Evolutionary conservation across 2,888 invertebrate genomes (phyloP), one percentile per base, ranked within the genome.

Genomic region (Machimus rusticus): DNA sequence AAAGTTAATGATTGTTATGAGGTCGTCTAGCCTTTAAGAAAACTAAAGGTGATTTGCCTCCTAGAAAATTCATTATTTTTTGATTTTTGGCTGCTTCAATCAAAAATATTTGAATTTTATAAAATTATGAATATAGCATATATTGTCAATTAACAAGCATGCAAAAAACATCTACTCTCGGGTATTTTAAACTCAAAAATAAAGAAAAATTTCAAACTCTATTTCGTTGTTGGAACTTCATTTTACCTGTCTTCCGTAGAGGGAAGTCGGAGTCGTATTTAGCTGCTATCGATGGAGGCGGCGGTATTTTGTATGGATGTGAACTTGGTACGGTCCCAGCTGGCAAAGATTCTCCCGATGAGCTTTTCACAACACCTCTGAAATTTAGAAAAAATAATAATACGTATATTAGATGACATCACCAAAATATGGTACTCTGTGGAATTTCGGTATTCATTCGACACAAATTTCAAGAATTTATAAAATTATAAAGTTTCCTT

Each of bases 221-320:
- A 51, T 82, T 55, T 57, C 31, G 19, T 5, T 14, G 34, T 37
- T 84, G 14, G 23, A 84, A 84, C 34, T 66, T 84, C 34, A 57
- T 66, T 94, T 93, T 93, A 99, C 98, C 98, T 94, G 98, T 98
- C 95, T 99, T 99, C 90, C 98, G 93, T 76, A 99, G 95, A 84
- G 98, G 98, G 93, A 98, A 98, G 94, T 98, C 98, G 88, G 93
- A 92, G 90, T 93, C 93, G 90, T 93, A 93, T 91, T 93, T 93
- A 34, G 89, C 93, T 89, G 93, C 90, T 74, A 92, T 90, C 91
- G 89, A 92, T 90, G 94, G 94, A 89, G 95, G 93, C 90, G 95
- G 95, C 74, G 95, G 95, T 92, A 95, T 94, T 91, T 95, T 94
- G 93, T 96, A 96, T 1, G 96, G 96, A 93, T 96, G 95, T 89